phyloP scores from a whole-genome alignment of 2,797 vertebrate species.

The Mormyrops attenuatus region DNA sequence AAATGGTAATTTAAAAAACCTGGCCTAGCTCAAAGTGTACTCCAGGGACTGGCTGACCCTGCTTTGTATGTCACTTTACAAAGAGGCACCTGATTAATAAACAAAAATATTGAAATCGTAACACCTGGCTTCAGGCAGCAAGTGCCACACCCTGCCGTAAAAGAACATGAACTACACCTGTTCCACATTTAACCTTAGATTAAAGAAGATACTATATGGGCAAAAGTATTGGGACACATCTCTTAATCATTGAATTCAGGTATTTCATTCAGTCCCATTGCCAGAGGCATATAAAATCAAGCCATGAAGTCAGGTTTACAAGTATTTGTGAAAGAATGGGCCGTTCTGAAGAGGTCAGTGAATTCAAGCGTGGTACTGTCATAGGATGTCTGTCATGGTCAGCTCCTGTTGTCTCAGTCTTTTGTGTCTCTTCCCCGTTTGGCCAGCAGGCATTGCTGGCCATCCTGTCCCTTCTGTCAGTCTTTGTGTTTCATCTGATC shows the following conservation, averaged over 20 bases:
- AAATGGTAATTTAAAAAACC: background rate
- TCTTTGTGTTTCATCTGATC: too few relatives aligned
- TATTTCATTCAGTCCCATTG: background rate
- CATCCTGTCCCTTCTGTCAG: too few relatives aligned
- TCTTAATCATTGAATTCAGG: background rate
- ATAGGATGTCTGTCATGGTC: background rate
- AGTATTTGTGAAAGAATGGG: background rate
- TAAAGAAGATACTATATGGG: background rate
- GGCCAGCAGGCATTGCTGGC: too few relatives aligned
- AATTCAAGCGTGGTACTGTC: background rate
- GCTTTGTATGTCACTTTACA: background rate
- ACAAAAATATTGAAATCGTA: background rate
- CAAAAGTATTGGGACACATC: background rate
- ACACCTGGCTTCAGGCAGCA: background rate
- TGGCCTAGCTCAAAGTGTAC: background rate
- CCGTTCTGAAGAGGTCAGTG: background rate
- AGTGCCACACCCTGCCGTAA: background rate
- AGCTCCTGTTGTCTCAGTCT: too few relatives aligned
- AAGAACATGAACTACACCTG: background rate
- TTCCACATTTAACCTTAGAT: background rate
- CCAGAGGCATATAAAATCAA: background rate
- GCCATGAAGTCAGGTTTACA: background rate
- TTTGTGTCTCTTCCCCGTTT: too few relatives aligned
- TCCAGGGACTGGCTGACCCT: background rate
- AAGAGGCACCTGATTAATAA: background rate